Percentiles rank a stretch among this genome's conserved stretches.
Evolutionary conservation across 2,888 invertebrate genomes (phyloP).

Genomic region (Thecophora atra): DNA sequence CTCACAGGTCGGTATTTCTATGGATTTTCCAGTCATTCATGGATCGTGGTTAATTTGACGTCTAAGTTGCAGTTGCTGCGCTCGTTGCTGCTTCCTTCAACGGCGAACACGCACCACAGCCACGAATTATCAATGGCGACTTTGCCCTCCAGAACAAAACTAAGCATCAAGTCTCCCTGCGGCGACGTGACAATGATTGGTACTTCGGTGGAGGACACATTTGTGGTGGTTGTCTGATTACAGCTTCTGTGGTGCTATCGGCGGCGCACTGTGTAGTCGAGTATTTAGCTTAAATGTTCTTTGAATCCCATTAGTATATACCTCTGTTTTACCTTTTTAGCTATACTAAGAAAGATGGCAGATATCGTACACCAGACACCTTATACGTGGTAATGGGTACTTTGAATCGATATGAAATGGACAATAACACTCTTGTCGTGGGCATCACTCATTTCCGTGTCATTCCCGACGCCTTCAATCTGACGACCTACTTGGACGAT

Average conservation of each 20-base stretch:
- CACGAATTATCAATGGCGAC: conserved; percentile 49
- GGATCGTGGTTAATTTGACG: too few species aligned
- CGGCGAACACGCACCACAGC: neutral
- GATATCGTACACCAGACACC: conserved; percentile 1
- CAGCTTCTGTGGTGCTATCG: conserved; percentile 46
- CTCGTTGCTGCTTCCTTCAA: neutral
- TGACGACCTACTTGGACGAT: conserved; percentile 54
- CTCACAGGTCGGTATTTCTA: too few species aligned
- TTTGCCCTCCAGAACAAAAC: conserved; percentile 49
- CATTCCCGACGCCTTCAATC: conserved; percentile 46
- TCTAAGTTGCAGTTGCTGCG: too few species aligned
- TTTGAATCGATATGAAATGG: conserved; percentile 43
- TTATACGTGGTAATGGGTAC: conserved; percentile 60
- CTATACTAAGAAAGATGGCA: neutral
- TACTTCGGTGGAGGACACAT: conserved; percentile 60
- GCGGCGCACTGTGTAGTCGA: conserved; percentile 52
- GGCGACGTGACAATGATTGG: conserved; percentile 47
- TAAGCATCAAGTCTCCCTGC: conserved; percentile 58
- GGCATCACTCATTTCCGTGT: conserved; percentile 49
- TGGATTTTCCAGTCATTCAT: too few species aligned
- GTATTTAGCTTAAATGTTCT: conserved; percentile 41
- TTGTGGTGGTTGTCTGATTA: conserved; percentile 59
- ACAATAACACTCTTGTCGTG: conserved; percentile 52
- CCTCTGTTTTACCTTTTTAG: neutral
- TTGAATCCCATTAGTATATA: neutral